Evolutionary conservation across 2,797 vertebrate genomes (phyloP), one percentile per base, ranked within the genome.

Genomic region (Sebastes vulpes): DNA sequence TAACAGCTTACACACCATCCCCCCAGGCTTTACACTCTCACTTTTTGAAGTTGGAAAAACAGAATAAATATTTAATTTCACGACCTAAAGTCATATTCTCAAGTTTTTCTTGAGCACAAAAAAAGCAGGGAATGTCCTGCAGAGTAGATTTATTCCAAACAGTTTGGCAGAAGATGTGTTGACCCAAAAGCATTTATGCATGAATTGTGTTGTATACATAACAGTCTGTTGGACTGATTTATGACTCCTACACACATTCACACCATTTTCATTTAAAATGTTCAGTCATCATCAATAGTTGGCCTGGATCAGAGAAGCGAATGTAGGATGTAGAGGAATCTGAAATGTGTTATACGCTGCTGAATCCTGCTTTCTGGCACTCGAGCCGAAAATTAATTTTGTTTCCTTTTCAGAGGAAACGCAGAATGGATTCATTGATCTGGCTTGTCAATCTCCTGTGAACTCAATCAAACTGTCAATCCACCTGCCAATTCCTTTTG

Each of bases 51-150:
- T 74, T 66, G 26, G 50, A 87, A 90, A 69, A 87, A 72, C 81
- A 81, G 70, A 72, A 75, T 91, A 65, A 88, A 92, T 91, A 90
- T 91, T 92, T 87, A 31, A 92, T 93, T 56, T 65, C 48, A 53
- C 1, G 8, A 83, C 88, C 65, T 64, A 6, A 46, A 83, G 70
- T 53, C 56, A 75, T 65, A 53, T 63, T 88, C 52, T 64, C 14
- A 31, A 54, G 11, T 50, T 72, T 52, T 79, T 65, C 52, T 67
- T 70, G n/a, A 75, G 31, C 11, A 81, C 1, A 68, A 38, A 57
- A 38, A 16, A 35, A 7, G 16, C 26, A 57, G 35, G 21, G 7
- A 42, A 5, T 54, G 14, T 71, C 61, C 46, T 64, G 20, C 46
- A 16, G 63, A 72, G 60, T n/a, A 28, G 21, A 75, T 66, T 72